These are phyloP conservation scores for Hyperopisus bebe DNA, from an alignment of 2,113 vertebrate species.

Conservation along the genomic window DNA sequence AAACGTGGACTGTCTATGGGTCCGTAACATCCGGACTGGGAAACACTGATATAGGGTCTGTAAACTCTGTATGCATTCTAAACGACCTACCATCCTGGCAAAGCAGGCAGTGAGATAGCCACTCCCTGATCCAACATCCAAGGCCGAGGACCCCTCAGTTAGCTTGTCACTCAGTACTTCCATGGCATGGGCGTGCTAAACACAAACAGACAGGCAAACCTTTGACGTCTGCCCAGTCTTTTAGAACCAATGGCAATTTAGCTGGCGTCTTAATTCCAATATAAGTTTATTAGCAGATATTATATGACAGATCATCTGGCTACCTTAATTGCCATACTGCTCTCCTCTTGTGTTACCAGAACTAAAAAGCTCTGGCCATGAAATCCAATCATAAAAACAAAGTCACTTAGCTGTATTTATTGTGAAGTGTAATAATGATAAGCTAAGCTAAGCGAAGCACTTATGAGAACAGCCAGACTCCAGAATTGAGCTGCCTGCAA, in stretches of 20 bases:
- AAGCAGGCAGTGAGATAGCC: slow-evolving; percentile 84
- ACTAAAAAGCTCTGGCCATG: background rate
- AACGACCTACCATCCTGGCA: slow-evolving; percentile 73
- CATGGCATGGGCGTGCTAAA: slow-evolving; percentile 79
- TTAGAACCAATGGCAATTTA: background rate
- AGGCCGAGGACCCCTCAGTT: slow-evolving; percentile 68
- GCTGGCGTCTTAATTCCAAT: background rate
- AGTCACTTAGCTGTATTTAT: background rate
- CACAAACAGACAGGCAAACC: background rate
- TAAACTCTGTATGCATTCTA: background rate
- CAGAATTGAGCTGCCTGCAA: background rate
- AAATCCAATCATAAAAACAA: background rate
- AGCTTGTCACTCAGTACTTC: slow-evolving; percentile 78
- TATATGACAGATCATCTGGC: background rate
- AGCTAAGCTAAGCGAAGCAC: background rate
- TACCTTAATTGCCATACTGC: background rate
- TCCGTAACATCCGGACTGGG: background rate
- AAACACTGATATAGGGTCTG: background rate
- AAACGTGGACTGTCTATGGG: background rate
- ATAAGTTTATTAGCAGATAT: background rate
- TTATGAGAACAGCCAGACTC: background rate
- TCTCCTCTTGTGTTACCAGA: background rate
- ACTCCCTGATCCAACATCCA: slow-evolving; percentile 88
- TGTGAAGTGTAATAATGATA: background rate
- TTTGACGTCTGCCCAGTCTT: background rate